Base-by-base conservation (phyloP, 2,888 invertebrate species). In the Pilophorus perplexus region DNA sequence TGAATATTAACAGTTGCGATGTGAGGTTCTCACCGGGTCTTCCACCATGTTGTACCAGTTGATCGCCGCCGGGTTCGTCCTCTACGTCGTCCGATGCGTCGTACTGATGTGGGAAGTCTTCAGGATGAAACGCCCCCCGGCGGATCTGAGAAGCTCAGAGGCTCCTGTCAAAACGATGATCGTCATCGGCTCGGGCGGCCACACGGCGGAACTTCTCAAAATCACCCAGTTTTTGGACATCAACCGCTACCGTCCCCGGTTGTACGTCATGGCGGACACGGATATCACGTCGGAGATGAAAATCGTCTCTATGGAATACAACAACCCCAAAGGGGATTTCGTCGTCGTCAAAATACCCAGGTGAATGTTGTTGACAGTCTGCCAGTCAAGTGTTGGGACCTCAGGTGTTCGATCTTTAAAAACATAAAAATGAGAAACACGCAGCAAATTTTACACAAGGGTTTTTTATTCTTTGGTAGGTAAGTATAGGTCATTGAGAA, bases 121-220 rank as follows among this genome's bases (percentile, higher is more conserved):
- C 46, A 57, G 40, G 14, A 46, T 57, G 46, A 20, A 25, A 6
- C 23, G 66, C 10, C 66, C 66, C 0, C 46, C 44, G 3, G 37
- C 48, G 16, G 27, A 64, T 12, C 8, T 50, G 16, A 20, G 64
- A n/a, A 18, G 20, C 6, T 8, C 5, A 33, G 33, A 28, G 14
- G 2, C 44, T 64, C 54, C 62, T 8, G 44, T 71, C 2, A 72
- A 70, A 62, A 85, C 86, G 4, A 73, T 86, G 66, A 80, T 87
- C 71, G 85, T 88, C 71, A 83, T 89, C 67, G 89, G 88, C 38
- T 87, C 89, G 71, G 94, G 93, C 65, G 94, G 94, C 0, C 98
- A 99, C 76, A 98, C 98, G 0, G 87, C 89, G n/a, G 98, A 99
- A 82, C 88, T 99, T 82, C 76, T 96, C 55, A 82, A 85, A 69